Conservation (phyloP, 2,113 vertebrate genomes). For the Phasianus colchicus region DNA sequence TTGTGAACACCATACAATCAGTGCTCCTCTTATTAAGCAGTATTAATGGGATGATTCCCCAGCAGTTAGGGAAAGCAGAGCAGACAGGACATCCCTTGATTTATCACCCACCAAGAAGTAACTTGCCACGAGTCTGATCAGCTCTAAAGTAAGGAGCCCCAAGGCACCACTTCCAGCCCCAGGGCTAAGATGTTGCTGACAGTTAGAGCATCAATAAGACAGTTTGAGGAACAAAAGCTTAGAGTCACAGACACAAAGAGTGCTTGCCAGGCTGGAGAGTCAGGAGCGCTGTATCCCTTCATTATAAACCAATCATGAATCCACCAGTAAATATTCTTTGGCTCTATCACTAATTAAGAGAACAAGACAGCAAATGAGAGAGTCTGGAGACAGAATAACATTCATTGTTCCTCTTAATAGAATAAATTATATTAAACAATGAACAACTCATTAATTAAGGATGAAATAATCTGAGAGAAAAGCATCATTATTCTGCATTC, state of each 20-base stretch:
- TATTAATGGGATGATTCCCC: neutral
- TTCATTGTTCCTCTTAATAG: neutral
- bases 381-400: neutral
- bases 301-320: neutral
- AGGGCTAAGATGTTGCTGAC: neutral
- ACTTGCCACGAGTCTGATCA: neutral
- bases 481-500: neutral
- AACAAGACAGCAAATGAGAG: neutral
- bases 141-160: neutral
- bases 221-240: constrained; percentile 11
- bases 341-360: constrained; percentile 1
- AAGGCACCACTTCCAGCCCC: neutral
- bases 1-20: neutral
- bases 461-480: neutral
- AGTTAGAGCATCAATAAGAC: neutral
- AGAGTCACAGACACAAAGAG: neutral
- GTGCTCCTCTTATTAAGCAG: neutral
- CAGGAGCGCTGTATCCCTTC: neutral
- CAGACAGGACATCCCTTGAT: neutral
- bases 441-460: neutral
- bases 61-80: neutral
- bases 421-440: constrained; percentile 13
- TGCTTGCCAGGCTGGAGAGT: neutral
- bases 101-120: neutral
- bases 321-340: neutral